Percentiles rank a stretch among this genome's conserved stretches.
These are phyloP conservation scores for Meandrusa payeni DNA, from an alignment of 2,888 invertebrate species.

Conservation along the genomic window DNA sequence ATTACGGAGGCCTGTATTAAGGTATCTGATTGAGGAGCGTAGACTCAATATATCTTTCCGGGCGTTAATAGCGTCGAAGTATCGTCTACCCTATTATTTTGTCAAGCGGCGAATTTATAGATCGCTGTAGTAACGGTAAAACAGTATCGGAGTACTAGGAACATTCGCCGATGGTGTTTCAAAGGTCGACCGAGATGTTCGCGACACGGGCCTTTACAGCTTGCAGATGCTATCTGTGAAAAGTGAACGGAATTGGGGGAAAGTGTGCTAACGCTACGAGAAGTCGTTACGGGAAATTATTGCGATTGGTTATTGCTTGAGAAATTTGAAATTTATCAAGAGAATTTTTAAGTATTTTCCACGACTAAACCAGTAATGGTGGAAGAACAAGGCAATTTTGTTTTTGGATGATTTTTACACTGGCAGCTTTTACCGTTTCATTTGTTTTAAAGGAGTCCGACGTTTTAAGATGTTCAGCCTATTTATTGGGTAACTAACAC, in stretches of 20 bases:
- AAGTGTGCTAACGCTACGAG: slow-evolving; percentile 16
- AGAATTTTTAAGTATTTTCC: too few relatives aligned
- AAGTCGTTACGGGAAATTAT: slow-evolving; percentile 16
- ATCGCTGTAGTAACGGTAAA: slow-evolving; percentile 65
- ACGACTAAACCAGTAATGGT: too few relatives aligned
- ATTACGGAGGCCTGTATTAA: slow-evolving; percentile 65
- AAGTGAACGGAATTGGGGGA: slow-evolving; percentile 26
- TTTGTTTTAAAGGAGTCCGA: too few relatives aligned
- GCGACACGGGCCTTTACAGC: slow-evolving; percentile 29
- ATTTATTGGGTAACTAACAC: too few relatives aligned
- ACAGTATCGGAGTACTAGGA: slow-evolving; percentile 43
- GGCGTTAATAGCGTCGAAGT: slow-evolving; percentile 76
- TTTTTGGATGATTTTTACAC: too few relatives aligned
- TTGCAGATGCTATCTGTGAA: slow-evolving; percentile 33
- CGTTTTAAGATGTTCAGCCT: too few relatives aligned
- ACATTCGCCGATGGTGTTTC: slow-evolving; percentile 41
- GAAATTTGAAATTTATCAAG: too few relatives aligned
- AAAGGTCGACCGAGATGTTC: slow-evolving; percentile 43
- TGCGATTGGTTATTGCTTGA: too few relatives aligned
- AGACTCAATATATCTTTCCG: slow-evolving; percentile 73
- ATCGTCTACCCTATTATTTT: slow-evolving; percentile 77
- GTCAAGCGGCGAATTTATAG: slow-evolving; percentile 77
- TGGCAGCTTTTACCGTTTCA: too few relatives aligned
- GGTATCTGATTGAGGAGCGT: slow-evolving; percentile 76
- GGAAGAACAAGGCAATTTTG: too few relatives aligned